Conservation (phyloP, 92 coral and sea anemone genomes). For the Bergia sp. region DNA sequence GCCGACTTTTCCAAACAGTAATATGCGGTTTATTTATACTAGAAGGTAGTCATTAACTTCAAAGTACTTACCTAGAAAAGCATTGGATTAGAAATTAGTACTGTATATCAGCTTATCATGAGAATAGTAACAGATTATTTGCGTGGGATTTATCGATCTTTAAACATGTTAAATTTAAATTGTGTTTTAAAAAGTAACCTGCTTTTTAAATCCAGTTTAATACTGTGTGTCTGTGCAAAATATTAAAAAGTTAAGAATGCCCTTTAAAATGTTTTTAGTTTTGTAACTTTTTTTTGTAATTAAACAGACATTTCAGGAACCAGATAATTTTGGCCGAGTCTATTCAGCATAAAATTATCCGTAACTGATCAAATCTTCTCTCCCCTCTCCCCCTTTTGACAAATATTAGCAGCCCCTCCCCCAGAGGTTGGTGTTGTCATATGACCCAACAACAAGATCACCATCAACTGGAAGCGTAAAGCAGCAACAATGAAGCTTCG, state of each 20-base stretch:
- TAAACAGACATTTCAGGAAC: not conserved
- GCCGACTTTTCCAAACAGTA: not conserved
- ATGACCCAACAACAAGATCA: constrained; percentile 33
- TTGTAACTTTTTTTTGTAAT: no score
- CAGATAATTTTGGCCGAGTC: not conserved
- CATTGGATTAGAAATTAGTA: not conserved
- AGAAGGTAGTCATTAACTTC: not conserved
- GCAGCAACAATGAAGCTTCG: constrained; percentile 31
- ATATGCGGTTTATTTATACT: not conserved
- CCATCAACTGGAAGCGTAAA: not conserved
- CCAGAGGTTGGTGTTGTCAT: not conserved
- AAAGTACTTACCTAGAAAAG: constrained; percentile 2
- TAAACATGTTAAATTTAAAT: no score
- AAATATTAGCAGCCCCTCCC: not conserved
- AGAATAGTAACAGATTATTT: not conserved
- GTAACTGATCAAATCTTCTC: not conserved
- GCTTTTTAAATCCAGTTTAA: no score
- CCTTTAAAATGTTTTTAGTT: no score
- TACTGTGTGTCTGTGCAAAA: not conserved
- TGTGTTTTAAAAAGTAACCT: not conserved
- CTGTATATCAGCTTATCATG: not conserved
- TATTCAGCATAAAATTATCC: no score
- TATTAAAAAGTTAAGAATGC: no score
- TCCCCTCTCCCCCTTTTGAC: not conserved
- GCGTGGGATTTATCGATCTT: not conserved